A percentile compares a stretch with the other conserved stretches of the same genome.
Conservation (phyloP, 2,797 vertebrate genomes). For the Apodemus agrarius region DNA sequence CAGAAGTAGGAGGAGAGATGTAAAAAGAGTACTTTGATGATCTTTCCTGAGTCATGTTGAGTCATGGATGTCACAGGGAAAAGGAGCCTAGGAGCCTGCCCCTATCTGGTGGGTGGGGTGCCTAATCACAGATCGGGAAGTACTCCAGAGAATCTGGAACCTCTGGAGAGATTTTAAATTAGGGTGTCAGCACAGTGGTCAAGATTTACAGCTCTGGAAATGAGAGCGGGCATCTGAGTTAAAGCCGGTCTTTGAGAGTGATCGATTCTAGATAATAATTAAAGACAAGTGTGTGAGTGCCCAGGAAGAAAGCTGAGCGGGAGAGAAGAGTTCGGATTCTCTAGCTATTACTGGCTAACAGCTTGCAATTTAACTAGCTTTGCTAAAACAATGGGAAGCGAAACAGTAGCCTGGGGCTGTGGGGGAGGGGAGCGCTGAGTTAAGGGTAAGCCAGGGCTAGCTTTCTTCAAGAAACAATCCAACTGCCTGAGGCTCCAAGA, state of each 20-base stretch:
- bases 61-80: background rate
- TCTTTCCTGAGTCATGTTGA: background rate
- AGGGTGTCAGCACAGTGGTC: background rate
- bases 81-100: background rate
- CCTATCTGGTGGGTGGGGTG: background rate
- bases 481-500: background rate
- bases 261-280: background rate
- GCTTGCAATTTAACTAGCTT: background rate
- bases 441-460: accelerated
- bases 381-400: background rate
- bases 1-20: background rate
- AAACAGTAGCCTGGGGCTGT: background rate
- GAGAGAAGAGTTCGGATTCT: background rate
- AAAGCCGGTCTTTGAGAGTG: background rate
- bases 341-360: background rate
- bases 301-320: background rate
- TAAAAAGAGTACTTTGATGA: background rate
- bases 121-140: background rate
- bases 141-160: background rate
- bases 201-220: constrained; percentile 51
- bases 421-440: background rate
- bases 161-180: background rate
- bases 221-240: background rate
- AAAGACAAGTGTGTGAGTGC: background rate
- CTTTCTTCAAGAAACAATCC: background rate